These are phyloP conservation scores for Zaprionus lachaisei DNA, from an alignment of 1,140 invertebrate genomes.

Conservation along the genomic window DNA sequence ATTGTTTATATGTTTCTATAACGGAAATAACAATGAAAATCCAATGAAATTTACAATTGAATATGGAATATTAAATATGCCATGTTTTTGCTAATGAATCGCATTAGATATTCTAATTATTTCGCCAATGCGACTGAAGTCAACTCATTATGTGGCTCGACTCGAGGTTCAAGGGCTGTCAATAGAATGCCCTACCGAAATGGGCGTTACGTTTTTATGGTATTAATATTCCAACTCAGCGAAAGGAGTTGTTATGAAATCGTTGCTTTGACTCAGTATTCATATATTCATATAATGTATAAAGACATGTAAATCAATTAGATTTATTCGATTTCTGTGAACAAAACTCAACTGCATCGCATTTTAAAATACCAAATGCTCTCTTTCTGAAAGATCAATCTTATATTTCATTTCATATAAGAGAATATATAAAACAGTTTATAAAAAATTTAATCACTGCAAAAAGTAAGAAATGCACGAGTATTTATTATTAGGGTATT, in stretches of 20 bases:
- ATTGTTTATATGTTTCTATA: constrained; percentile 1
- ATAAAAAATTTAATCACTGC: neutral
- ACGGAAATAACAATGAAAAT: constrained; percentile 9
- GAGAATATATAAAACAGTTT: neutral
- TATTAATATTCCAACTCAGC: neutral
- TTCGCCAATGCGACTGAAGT: neutral
- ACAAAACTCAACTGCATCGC: neutral
- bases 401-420: neutral
- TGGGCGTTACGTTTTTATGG: too few relatives aligned
- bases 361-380: neutral
- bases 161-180: neutral
- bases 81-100: neutral
- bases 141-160: neutral
- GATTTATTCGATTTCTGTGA: neutral
- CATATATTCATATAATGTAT: neutral
- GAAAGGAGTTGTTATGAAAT: neutral
- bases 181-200: neutral
- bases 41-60: neutral
- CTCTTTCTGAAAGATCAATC: neutral
- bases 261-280: neutral
- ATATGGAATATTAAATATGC: neutral
- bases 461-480: neutral
- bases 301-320: neutral
- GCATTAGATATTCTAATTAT: constrained; percentile 4
- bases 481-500: neutral